Evolutionary conservation across 2,113 vertebrate species (phyloP), one percentile per base, ranked within the genome.

Genomic region (Odontesthes bonariensis): DNA sequence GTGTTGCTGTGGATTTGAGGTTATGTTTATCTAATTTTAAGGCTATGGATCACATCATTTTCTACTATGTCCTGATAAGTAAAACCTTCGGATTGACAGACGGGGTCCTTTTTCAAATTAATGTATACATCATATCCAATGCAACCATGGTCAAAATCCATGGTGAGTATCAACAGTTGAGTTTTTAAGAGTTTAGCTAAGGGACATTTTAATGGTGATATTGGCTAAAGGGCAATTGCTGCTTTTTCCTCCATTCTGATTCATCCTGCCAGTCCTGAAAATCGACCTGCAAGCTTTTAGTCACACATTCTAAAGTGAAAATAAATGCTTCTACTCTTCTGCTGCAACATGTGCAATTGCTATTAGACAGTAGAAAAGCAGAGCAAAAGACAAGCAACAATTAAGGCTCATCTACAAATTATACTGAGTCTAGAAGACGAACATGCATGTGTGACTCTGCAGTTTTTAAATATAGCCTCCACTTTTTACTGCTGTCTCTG

Each of bases 401-500:
- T 58, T 66, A 59, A 14, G 14, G 9, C 19, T 27, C 10, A 14
- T 40, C 46, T 42, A 67, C 46, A 69, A 42, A 7, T 56, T 67
- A 14, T 20, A 42, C 35, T 33, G 49, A 61, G 19, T 63, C 27
- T 40, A 12, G 44, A 52, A 52, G 49, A 38, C 62, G 23, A 64
- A 44, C 32, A 2, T 35, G 32, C 40, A 52, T 54, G 65, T 69
- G 47, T 85, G 82, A 88, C 69, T 67, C 49, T 71, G 69, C 82
- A 80, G 44, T 62, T 88, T 85, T 76, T 75, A 86, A 87, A 84
- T 74, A 80, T 74, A 77, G 68, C 46, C 46, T 51, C 60, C 67
- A 79, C 75, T 75, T 78, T 78, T 75, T 40, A 55, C 52, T 56
- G 61, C 73, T 59, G 66, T 84, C 70, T 82, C 71, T 52, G 58